Evolutionary conservation across 1,140 invertebrate species (phyloP), one percentile per base, ranked within the genome.

Genomic region (Aphidius gifuensis): DNA sequence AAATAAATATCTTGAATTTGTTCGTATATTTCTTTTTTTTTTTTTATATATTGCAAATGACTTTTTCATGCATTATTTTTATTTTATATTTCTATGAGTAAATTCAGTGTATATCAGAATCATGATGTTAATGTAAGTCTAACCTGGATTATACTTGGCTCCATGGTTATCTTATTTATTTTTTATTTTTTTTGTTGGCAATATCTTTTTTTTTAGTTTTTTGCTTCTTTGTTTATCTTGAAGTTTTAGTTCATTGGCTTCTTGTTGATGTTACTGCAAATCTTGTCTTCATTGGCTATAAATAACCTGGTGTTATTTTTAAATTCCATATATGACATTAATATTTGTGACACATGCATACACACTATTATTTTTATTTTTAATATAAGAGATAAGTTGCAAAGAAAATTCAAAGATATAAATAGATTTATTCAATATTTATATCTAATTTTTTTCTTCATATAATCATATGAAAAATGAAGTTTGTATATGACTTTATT

Each of bases 271-370:
- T 61, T 66, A 48, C 48, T 58, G 51, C 58, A 49, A 47, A 47
- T 58, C 23, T 32, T 32, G 23, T 32, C 4, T 32, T 32, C 23
- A 32, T 32, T 32, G 47, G 45, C 77, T 80, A 80, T 79, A 80
- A 80, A 80, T 80, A 80, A 68, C 71, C 64, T 50, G 62, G 60
- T 69, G 75, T 77, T 80, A 80, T 80, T 80, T 79, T 80, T 79
- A 79, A 78, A 75, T 32, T 32, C 55, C 61, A 53, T 57, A 63
- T 64, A 64, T 58, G 66, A 65, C 67, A 64, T 60, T 61, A 62
- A 63, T 58, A 40, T 32, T 32, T 44, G 50, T 51, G 54, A 58
- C 32, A 62, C 61, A 62, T 54, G 45, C 62, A 44, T 54, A 47
- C 42, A 9, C 51, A 21, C 49, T 49, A 3, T 11, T 40, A 46